Conservation (phyloP, 2,113 vertebrate genomes). For the Lichenostomus cassidix region DNA sequence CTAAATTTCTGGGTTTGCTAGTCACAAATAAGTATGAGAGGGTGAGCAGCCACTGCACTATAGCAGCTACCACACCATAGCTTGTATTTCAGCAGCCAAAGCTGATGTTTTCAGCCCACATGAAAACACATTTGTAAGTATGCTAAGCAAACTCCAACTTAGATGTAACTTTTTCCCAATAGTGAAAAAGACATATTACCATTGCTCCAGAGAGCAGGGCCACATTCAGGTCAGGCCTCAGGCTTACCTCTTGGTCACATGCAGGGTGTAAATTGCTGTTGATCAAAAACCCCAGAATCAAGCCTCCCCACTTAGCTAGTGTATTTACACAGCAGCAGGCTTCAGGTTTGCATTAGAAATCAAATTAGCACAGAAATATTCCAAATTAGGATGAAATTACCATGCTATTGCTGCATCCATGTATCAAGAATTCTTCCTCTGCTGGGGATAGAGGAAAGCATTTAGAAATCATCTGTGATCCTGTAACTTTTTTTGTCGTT, state of each 20-base stretch:
- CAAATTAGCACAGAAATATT: neutral
- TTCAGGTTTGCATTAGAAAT: neutral
- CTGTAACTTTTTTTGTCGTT: neutral
- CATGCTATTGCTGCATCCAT: accelerated
- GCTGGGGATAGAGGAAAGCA: neutral
- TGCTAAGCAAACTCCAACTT: neutral
- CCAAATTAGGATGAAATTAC: neutral
- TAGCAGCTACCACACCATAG: neutral
- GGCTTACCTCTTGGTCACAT: neutral
- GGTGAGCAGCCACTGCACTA: neutral
- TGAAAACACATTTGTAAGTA: neutral
- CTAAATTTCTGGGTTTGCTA: neutral
- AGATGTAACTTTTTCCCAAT: neutral
- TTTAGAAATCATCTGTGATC: neutral
- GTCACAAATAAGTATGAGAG: neutral
- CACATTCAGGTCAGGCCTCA: neutral
- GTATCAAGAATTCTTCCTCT: neutral
- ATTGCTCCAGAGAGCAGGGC: neutral
- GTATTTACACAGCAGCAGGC: neutral
- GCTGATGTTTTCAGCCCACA: neutral
- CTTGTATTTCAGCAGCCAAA: neutral
- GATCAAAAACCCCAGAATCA: neutral
- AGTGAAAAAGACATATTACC: neutral
- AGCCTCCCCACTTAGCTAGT: neutral
- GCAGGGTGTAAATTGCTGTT: neutral